A percentile compares a stretch with the other conserved stretches of the same genome.
Evolutionary conservation across 2,797 vertebrate genomes (phyloP).

Genomic region (Chelmon rostratus): DNA sequence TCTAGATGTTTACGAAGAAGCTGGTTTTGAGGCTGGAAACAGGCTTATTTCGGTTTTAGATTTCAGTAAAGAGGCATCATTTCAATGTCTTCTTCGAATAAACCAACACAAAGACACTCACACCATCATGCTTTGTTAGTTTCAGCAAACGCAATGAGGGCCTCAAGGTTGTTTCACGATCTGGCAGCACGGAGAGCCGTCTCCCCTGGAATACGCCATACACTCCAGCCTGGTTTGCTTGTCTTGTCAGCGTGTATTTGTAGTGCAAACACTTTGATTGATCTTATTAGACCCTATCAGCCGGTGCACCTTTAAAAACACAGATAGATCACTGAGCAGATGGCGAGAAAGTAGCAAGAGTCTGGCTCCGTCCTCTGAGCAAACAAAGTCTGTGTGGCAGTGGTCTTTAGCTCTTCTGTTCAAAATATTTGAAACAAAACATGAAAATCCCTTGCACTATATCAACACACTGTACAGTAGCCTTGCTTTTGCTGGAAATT

Average conservation of each 20-base stretch:
- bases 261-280: constrained; percentile 69
- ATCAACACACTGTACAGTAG: neutral
- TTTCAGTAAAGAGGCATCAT: constrained; percentile 17
- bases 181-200: constrained; percentile 55
- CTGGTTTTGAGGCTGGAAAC: constrained; percentile 9
- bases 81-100: constrained; percentile 38
- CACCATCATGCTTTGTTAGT: constrained; percentile 44
- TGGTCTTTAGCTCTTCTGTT: constrained; percentile 10
- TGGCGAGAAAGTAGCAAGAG: constrained; percentile 48
- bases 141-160: constrained; percentile 44
- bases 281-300: constrained; percentile 69
- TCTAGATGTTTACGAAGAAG: constrained; percentile 19
- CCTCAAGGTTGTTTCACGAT: constrained; percentile 45
- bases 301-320: constrained; percentile 70
- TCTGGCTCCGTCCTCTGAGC: constrained; percentile 62
- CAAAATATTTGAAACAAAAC: constrained; percentile 35
- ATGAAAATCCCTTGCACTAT: constrained; percentile 6
- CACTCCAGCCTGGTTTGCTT: constrained; percentile 56
- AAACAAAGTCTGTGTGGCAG: constrained; percentile 60
- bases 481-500: constrained; percentile 7
- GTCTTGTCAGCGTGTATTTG: constrained; percentile 72
- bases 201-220: constrained; percentile 40
- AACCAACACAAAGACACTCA: constrained; percentile 37
- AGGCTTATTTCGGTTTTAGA: neutral
- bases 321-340: constrained; percentile 71